phyloP scores from a whole-genome alignment of 2,888 invertebrate species.

The Nemurella pictetii region DNA sequence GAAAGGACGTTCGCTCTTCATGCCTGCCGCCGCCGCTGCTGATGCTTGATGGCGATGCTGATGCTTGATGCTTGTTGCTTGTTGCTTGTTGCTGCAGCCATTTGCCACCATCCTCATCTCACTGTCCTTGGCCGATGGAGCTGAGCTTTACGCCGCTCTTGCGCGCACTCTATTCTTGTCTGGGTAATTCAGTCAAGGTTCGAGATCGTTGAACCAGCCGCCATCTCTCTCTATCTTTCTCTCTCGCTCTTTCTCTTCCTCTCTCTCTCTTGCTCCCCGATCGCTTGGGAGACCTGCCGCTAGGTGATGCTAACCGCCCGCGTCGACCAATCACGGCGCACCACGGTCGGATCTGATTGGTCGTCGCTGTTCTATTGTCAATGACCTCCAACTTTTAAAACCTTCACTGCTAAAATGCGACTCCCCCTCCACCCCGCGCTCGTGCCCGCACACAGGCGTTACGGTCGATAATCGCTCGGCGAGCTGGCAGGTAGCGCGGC shows the following conservation, averaged over 20 bases:
- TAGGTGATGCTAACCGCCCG: background rate
- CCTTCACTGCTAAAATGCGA: constrained; percentile 59
- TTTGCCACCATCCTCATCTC: too few species aligned
- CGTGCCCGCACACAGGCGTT: constrained; percentile 12
- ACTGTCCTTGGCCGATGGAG: constrained; percentile 66
- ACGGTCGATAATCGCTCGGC: constrained; percentile 50
- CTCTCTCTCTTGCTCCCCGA: too few species aligned
- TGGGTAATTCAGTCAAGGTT: constrained; percentile 85
- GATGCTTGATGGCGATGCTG: too few species aligned
- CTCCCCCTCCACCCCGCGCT: constrained; percentile 50
- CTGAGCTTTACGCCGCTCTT: constrained; percentile 55
- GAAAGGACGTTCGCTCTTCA: constrained; percentile 31
- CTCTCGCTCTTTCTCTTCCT: too few species aligned
- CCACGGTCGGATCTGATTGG: constrained; percentile 37
- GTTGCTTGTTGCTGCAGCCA: too few species aligned
- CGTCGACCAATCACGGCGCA: constrained; percentile 33
- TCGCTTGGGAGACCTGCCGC: background rate
- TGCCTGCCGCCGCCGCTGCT: background rate
- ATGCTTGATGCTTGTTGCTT: too few species aligned
- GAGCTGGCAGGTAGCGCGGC: constrained; percentile 41
- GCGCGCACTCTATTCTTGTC: constrained; percentile 58
- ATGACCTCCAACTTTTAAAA: constrained; percentile 81
- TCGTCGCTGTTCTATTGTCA: constrained; percentile 63
- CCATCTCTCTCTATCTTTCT: constrained; percentile 42
- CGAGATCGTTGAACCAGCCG: constrained; percentile 76